Base-by-base conservation (phyloP, 1,140 invertebrate species). In the Pseudomyrmex flavicornis region DNA sequence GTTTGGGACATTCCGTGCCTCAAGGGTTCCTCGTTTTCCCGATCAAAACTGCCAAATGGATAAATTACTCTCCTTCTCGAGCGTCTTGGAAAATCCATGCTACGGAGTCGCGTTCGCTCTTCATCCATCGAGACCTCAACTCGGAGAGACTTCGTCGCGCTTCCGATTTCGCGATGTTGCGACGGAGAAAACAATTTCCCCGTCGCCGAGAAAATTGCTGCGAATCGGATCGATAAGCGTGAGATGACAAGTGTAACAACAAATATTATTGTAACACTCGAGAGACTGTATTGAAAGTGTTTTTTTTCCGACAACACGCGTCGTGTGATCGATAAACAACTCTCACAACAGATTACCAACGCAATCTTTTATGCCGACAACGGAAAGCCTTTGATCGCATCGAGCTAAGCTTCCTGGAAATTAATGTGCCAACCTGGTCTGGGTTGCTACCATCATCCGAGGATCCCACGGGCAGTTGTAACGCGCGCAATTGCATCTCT, bases 21-120 rank as follows among this genome's bases (percentile, higher is more conserved):
- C 56, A 26, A 44, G 65, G 22, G 50, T 52, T 46, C 13, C 52
- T 69, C 35, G 35, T 35, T 83, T 35, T n/a, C 3, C 17, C 17
- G 63, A 76, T 85, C 79, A 70, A 83, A 83, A 83, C 54, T 22
- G 22, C 35, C 74, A 84, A 77, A 84, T 79, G 17, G 26, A 69
- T 84, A 22, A 84, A 84, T 83, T 83, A 76, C 20, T 62, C 20
- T 3, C 44, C 62, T 22, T 59, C 22, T n/a, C 17, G 13, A 17
- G 0, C 35, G 12, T 56, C 63, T 26, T 59, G 13, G 13, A 26
- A 75, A 62, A 62, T 0, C 15, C 46, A 26, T 20, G 12, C 8
- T 35, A 35, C 4, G 9, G n/a, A 62, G 35, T 13, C 35, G 9
- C 50, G 15, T 62, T 56, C 69, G 58, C 10, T 13, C 69, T 73